Evolutionary conservation across 2,113 vertebrate genomes (phyloP), one percentile per base, ranked within the genome.

Genomic region (Galemys pyrenaicus): DNA sequence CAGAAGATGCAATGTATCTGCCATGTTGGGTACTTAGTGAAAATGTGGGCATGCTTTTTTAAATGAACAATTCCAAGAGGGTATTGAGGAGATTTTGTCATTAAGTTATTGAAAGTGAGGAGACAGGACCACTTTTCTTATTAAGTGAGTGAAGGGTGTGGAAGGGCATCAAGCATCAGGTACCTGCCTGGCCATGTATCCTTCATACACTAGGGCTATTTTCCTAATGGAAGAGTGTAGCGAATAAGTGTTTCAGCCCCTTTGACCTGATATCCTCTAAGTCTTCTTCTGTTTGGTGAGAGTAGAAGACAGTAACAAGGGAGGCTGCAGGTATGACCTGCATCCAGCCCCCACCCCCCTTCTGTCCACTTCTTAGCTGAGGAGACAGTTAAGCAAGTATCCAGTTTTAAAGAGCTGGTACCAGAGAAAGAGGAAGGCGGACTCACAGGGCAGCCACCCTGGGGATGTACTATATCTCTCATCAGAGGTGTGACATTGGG

Each of bases 11-110:
- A 70, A 92, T 86, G 85, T 82, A 77, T 90, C 87, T 90, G 77
- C 62, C 64, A 81, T 82, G 90, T 83, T 5, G 30, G 46, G 49
- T 85, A 78, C 87, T 90, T 94, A 83, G 92, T 37, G 12, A 89
- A 96, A 92, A 95, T 20, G 51, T 68, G 71, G 77, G 37, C 35
- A n/a, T 56, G 56, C 24, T 51, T 62, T 89, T 95, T 96, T 94
- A 49, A 96, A 93, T 95, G 89, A 95, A 93, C 49, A 64, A 84
- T 91, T 91, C 71, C 64, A 90, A 96, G 89, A 77, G n/a, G 51
- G 8, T 64, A 79, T n/a, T 51, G 84, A 81, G 71, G 49, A 94
- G 16, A 79, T 89, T 46, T 49, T 5, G 94, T 60, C 71, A 56
- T 93, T 74, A 51, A 82, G 81, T 89, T 49, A 80, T 68, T 67